Evolutionary conservation across 1,140 invertebrate genomes (phyloP).

Genomic region (Drosophila simulans): DNA sequence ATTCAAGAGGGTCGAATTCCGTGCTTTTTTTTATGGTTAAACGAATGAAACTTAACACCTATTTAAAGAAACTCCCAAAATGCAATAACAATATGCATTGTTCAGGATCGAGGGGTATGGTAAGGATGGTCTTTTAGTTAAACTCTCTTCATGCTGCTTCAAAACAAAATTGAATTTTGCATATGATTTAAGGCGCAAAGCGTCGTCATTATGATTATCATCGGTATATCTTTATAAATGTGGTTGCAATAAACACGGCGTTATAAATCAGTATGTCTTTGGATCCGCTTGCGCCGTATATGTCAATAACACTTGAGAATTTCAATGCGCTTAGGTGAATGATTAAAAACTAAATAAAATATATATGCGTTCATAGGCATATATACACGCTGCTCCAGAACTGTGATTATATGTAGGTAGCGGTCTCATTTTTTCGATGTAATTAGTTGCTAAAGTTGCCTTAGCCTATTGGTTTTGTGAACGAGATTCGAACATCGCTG

Average conservation of each 20-base stretch:
- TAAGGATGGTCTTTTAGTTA: conserved; percentile 63
- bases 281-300: conserved; percentile 62
- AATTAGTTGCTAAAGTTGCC: conserved; percentile 40
- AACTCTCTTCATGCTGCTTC: conserved; percentile 34
- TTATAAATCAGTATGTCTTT: conserved; percentile 65
- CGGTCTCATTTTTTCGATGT: conserved; percentile 65
- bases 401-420: conserved; percentile 38
- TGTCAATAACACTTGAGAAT: conserved; percentile 28
- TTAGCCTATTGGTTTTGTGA: conserved; percentile 84
- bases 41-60: conserved; percentile 69
- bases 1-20: conserved; percentile 26
- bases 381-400: conserved; percentile 39
- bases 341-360: conserved; percentile 61
- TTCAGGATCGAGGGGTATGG: conserved; percentile 13
- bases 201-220: conserved; percentile 40
- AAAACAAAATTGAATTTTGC: conserved; percentile 77
- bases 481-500: conserved; percentile 90
- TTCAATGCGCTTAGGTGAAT: conserved; percentile 29
- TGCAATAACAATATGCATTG: conserved; percentile 58
- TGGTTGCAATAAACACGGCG: conserved; percentile 20
- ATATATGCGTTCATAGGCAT: conserved; percentile 30
- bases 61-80: conserved; percentile 35
- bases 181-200: conserved; percentile 33
- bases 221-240: conserved; percentile 15
- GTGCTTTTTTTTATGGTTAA: conserved; percentile 28